Conservation (phyloP, 2,888 invertebrate genomes). For the Cantharis rufa region DNA sequence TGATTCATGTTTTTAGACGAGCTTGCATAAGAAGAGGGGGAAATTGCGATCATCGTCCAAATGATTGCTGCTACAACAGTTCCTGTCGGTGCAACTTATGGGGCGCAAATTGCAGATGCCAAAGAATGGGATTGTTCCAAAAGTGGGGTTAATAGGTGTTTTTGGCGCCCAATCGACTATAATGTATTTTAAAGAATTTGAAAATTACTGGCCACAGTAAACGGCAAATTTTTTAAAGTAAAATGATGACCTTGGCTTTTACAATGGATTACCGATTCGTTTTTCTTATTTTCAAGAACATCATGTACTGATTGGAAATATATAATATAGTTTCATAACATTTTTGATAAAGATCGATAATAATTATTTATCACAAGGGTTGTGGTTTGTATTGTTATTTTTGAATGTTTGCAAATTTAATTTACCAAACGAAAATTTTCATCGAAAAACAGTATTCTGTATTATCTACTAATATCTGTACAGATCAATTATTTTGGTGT, state of each 20-base stretch:
- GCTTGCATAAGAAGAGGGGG: conserved; percentile 81
- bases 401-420: not conserved
- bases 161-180: not conserved
- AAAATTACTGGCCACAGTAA: not conserved
- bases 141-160: conserved; percentile 75
- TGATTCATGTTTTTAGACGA: conserved; percentile 84
- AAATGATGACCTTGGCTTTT: conserved; percentile 21
- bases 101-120: conserved; percentile 88
- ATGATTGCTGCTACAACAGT: conserved; percentile 84
- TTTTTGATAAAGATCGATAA: conserved; percentile 29
- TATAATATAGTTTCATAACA: not conserved
- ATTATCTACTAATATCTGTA: conserved; percentile 5
- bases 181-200: not conserved
- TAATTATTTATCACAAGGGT: conserved; percentile 11
- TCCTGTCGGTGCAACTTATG: conserved; percentile 87
- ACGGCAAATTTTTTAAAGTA: not conserved
- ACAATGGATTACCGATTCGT: conserved; percentile 17
- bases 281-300: conserved; percentile 1
- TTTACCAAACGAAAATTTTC: conserved; percentile 18
- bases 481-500: conserved; percentile 7
- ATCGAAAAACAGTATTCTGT: conserved; percentile 22
- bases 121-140: conserved; percentile 86
- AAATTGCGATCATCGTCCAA: conserved; percentile 82
- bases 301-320: conserved; percentile 8
- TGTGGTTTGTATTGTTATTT: not conserved